Evolutionary conservation across 2,113 vertebrate species (phyloP), one percentile per base, ranked within the genome.

Genomic region (Melanerpes aurifrons): DNA sequence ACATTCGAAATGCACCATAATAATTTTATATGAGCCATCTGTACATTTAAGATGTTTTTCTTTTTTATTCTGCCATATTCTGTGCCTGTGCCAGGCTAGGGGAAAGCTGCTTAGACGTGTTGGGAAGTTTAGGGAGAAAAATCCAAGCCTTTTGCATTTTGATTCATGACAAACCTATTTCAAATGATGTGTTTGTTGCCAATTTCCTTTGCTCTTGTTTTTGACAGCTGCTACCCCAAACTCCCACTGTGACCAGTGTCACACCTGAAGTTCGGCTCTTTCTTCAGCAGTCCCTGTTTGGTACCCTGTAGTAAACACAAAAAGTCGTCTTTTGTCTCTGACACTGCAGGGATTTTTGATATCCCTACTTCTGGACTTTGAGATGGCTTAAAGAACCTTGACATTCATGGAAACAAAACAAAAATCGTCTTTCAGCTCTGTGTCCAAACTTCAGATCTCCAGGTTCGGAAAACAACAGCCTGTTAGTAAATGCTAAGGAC

Each of bases 21-120:
- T 94, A 63, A 15, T 87, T 69, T 92, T 83, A 48, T 22, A 72
- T 15, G n/a, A 96, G 84, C 95, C 96, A 95, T 97, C 95, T 96
- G 93, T 94, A 92, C 66, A 2, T 7, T 78, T n/a, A 43, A 89
- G 78, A 12, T 16, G 2, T 43, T n/a, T 75, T 40, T 64, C 31
- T 26, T 20, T 89, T 80, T 91, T 40, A 12, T 69, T 75, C 69
- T 82, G 53, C 53, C 0, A 0, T 57, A 11, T 43, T 67, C 58
- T 71, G 45, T 7, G 11, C 68, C 71, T 73, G 17, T 67, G 54
- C 54, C 61, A 59, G 66, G 20, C 21, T 26, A 35, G 35, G 26
- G 57, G 24, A 47, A 63, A 70, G 29, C 69, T 62, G 8, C 54
- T 91, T 53, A 12, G 45, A n/a, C 0, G 1, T n/a, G 12, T 58